phyloP scores from a whole-genome alignment of 2,113 vertebrate species.

The Callionymus lyra region DNA sequence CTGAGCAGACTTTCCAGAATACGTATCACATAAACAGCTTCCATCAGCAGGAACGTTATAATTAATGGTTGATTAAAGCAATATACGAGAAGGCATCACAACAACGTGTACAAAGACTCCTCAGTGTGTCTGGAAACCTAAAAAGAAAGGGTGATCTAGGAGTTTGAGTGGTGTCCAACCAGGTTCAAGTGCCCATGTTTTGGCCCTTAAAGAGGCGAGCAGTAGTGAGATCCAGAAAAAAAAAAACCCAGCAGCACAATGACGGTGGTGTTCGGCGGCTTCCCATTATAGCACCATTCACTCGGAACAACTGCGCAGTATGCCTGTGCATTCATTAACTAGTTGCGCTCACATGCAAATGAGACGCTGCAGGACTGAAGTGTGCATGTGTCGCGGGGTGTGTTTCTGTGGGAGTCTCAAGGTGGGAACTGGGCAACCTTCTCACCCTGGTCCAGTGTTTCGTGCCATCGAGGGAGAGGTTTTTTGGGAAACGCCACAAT shows the following conservation, averaged over 20 bases:
- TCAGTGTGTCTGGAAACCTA: conserved; percentile 10
- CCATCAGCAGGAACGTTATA: too few species aligned
- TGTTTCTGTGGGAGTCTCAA: conserved; percentile 42
- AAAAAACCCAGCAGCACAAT: conserved; percentile 23
- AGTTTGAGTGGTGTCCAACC: conserved; percentile 46
- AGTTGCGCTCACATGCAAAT: conserved; percentile 47
- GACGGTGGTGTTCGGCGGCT: conserved; percentile 20
- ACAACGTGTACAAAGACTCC: conserved; percentile 8
- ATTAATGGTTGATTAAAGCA: too few species aligned
- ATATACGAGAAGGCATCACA: background rate
- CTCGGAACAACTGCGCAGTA: conserved; percentile 44
- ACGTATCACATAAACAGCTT: too few species aligned
- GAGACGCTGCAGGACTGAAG: conserved; percentile 22
- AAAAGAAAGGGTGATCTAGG: conserved; percentile 24
- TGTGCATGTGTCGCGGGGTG: conserved; percentile 25
- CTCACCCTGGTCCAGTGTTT: conserved; percentile 60
- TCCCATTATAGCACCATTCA: conserved; percentile 9
- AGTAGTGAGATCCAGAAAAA: conserved; percentile 30
- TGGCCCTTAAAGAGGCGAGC: conserved; percentile 41
- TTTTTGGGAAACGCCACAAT: conserved; percentile 36
- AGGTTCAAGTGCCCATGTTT: conserved; percentile 45
- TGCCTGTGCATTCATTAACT: conserved; percentile 54
- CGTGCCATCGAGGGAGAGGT: conserved; percentile 28
- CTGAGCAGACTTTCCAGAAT: too few species aligned
- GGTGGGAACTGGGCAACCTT: conserved; percentile 70